Evolutionary conservation across 2,888 invertebrate genomes (phyloP).

Genomic region (Anoncus sp.): DNA sequence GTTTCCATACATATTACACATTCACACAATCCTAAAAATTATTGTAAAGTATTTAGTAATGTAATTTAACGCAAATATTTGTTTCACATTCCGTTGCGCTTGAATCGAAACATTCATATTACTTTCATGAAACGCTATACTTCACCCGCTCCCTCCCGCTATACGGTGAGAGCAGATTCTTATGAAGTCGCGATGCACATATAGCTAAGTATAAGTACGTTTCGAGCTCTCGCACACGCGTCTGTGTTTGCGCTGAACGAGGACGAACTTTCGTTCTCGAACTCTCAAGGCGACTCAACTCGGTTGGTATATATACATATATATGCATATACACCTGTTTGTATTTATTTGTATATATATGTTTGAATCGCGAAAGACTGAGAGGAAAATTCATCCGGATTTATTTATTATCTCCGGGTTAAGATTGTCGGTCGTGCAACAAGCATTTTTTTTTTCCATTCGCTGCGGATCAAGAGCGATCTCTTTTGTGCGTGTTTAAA

Average conservation of each 20-base stretch:
- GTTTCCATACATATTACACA: not conserved
- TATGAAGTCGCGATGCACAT: slow-evolving; percentile 35
- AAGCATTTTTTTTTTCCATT: slow-evolving; percentile 16
- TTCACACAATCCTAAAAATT: not conserved
- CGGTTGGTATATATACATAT: slow-evolving; percentile 31
- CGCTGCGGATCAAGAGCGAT: slow-evolving; percentile 5
- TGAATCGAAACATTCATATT: slow-evolving; percentile 15
- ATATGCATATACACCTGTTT: not conserved
- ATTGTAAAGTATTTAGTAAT: not conserved
- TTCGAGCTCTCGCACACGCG: slow-evolving; percentile 23
- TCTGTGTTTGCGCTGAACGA: slow-evolving; percentile 49
- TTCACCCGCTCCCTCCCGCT: not conserved
- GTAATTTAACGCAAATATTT: not conserved
- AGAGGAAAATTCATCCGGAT: slow-evolving; percentile 39
- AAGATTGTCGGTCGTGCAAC: not conserved
- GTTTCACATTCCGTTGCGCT: not conserved
- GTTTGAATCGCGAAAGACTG: slow-evolving; percentile 18
- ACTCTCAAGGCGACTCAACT: slow-evolving; percentile 59
- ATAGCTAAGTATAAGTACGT: slow-evolving; percentile 9
- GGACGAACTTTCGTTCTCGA: slow-evolving; percentile 64
- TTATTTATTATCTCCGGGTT: slow-evolving; percentile 47
- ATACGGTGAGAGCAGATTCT: slow-evolving; percentile 56
- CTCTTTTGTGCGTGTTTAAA: not conserved
- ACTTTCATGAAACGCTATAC: slow-evolving; percentile 41
- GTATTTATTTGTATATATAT: not conserved